Conservation (phyloP, 2,113 vertebrate species). For the Bolborhynchus lineola region DNA sequence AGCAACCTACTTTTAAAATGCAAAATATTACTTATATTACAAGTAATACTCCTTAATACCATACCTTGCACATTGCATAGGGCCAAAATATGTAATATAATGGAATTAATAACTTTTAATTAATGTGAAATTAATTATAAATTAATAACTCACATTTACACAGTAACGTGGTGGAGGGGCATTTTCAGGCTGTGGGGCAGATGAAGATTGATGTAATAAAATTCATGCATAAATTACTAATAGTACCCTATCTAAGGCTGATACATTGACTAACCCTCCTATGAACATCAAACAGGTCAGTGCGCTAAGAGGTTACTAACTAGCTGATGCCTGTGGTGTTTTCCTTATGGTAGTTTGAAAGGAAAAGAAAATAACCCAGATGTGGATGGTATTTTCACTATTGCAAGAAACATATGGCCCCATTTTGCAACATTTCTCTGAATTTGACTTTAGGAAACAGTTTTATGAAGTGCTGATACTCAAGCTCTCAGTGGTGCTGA, state of each 20-base stretch:
- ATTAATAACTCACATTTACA: background rate
- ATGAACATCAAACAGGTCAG: constrained; percentile 22
- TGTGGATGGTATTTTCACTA: background rate
- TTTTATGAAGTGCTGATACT: background rate
- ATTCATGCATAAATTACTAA: constrained; percentile 20
- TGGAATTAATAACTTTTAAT: background rate
- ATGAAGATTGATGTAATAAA: background rate
- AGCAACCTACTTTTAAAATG: background rate
- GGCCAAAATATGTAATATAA: background rate
- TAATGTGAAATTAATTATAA: too few species aligned
- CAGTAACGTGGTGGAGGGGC: background rate
- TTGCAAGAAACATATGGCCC: background rate
- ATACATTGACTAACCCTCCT: constrained; percentile 30
- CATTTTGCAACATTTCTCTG: constrained; percentile 1
- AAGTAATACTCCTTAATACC: background rate
- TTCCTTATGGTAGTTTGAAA: constrained; percentile 11
- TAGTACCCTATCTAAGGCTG: background rate
- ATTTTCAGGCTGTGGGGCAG: background rate
- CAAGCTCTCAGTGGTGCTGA: background rate
- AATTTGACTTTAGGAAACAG: background rate
- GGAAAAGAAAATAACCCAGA: background rate
- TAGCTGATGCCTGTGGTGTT: constrained; percentile 20
- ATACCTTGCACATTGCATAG: background rate
- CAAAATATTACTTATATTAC: background rate
- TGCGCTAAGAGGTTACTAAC: constrained; percentile 7